Evolutionary conservation across 2,797 vertebrate genomes (phyloP).

Genomic region (Ispidina lecontei): DNA sequence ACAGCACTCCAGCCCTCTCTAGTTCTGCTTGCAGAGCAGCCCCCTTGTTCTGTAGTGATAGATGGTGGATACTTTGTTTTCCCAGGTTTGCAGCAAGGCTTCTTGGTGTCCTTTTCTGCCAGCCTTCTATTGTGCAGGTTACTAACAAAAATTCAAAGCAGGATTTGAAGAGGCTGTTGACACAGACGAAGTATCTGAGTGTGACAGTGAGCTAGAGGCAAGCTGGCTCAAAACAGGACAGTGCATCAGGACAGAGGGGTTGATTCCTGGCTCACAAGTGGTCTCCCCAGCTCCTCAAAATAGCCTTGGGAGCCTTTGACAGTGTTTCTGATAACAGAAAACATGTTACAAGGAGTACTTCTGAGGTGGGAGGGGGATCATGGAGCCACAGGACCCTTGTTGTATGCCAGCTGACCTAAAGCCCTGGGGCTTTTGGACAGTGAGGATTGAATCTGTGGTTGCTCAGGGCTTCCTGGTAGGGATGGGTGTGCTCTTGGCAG

Average conservation of each 20-base stretch:
- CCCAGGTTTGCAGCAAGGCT: not conserved
- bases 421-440: not conserved
- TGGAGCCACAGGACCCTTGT: not conserved
- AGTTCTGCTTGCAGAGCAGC: not conserved
- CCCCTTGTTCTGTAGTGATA: not conserved
- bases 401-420: not conserved
- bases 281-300: not conserved
- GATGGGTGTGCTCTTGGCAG: not conserved
- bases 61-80: not conserved
- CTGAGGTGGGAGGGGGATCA: not conserved
- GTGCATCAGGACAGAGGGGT: accelerated
- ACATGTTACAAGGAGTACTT: not conserved
- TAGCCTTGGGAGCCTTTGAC: accelerated
- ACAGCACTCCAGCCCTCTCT: not conserved
- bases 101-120: not conserved
- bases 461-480: not conserved
- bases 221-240: not conserved
- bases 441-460: too few species aligned
- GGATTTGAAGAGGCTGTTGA: not conserved
- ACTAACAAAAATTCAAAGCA: not conserved
- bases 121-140: not conserved
- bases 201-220: not conserved
- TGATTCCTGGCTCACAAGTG: not conserved
- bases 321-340: not conserved
- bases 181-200: not conserved